These are phyloP conservation scores for Andrena praecox DNA, from an alignment of 2,888 invertebrate genomes.

Conservation along the genomic window DNA sequence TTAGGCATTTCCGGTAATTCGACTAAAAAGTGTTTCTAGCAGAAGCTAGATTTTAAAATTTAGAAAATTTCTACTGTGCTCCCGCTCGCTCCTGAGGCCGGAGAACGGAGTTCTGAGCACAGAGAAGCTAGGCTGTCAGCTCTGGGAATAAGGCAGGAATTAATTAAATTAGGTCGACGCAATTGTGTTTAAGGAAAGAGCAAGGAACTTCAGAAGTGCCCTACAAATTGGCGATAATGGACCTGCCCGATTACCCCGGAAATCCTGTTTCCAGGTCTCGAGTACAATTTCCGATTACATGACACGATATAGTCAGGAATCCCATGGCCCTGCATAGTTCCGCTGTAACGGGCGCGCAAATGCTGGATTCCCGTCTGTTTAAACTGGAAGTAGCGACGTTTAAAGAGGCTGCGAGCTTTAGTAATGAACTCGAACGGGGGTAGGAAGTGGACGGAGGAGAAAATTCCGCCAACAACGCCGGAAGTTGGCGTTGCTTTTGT, in stretches of 20 bases:
- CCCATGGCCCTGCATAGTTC: no score
- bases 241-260: no score
- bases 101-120: not conserved
- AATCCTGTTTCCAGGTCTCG: no score
- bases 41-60: no score
- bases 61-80: no score
- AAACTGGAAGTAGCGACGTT: conserved; percentile 1
- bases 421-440: conserved; percentile 23
- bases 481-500: conserved; percentile 21
- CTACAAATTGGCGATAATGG: not conserved
- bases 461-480: conserved; percentile 12
- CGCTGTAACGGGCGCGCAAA: not conserved
- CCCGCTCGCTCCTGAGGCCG: no score
- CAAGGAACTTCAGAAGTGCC: not conserved
- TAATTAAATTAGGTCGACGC: not conserved
- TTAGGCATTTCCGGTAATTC: no score
- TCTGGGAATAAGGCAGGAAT: not conserved
- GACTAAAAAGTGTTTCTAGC: no score
- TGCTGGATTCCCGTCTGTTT: not conserved
- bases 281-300: no score
- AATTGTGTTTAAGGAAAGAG: not conserved
- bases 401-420: not conserved
- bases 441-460: conserved; percentile 11
- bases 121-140: not conserved
- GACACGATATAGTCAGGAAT: no score